phyloP scores from a whole-genome alignment of 64 coral and sea anemone species.

The Porites lutea region DNA sequence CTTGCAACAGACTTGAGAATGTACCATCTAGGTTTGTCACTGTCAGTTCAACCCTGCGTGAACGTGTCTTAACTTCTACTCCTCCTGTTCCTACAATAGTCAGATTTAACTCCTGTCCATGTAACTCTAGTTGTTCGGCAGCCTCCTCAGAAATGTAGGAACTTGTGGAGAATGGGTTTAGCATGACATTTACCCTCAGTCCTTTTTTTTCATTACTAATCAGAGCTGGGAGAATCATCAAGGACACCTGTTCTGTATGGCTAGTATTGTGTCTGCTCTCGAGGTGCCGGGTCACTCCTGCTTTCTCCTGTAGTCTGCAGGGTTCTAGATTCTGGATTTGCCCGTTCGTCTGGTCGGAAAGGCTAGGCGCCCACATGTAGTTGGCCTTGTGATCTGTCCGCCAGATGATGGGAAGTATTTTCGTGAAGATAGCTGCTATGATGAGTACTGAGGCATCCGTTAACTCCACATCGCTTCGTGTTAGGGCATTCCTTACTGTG shows the following conservation, averaged over 20 bases:
- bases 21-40: constrained; percentile 31
- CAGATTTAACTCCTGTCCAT: constrained; percentile 30
- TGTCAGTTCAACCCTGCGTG: constrained; percentile 23
- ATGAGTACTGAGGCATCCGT: constrained; percentile 27
- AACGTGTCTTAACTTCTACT: constrained; percentile 12
- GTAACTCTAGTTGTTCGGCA: constrained; percentile 42
- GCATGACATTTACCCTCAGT: constrained; percentile 68
- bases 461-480: constrained; percentile 38
- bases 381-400: constrained; percentile 11
- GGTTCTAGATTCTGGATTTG: neutral
- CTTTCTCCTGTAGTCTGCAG: neutral
- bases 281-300: neutral
- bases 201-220: constrained; percentile 29
- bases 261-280: constrained; percentile 19
- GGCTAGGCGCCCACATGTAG: neutral
- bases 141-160: constrained; percentile 69
- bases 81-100: constrained; percentile 64
- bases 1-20: constrained; percentile 53
- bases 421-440: constrained; percentile 61
- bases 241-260: constrained; percentile 42
- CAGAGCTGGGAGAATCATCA: constrained; percentile 68
- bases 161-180: constrained; percentile 68
- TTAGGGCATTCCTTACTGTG: constrained; percentile 41
- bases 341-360: neutral
- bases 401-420: neutral